These are phyloP conservation scores for Caenorhabditis sp. DNA, from an alignment of 2,888 invertebrate genomes.

Conservation along the genomic window DNA sequence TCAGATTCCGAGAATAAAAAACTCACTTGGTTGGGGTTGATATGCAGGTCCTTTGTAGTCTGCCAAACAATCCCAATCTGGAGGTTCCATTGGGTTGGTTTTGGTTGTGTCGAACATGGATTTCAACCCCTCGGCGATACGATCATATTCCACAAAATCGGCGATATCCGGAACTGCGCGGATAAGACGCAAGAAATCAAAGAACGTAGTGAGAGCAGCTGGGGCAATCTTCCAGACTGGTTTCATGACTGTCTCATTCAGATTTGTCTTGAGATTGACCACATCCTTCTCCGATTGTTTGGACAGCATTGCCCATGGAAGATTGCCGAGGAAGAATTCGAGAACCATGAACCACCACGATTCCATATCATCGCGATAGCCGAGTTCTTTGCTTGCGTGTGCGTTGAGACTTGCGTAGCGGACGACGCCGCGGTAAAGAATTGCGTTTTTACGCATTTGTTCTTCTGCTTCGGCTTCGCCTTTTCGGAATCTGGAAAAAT, in stretches of 20 bases:
- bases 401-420: slow-evolving; percentile 32
- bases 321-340: slow-evolving; percentile 33
- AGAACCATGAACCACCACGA: slow-evolving; percentile 43
- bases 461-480: slow-evolving; percentile 33
- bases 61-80: slow-evolving; percentile 42
- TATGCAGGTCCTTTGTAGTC: slow-evolving; percentile 34
- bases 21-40: slow-evolving; percentile 10
- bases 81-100: slow-evolving; percentile 31
- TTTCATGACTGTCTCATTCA: slow-evolving; percentile 20
- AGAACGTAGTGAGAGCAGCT: slow-evolving; percentile 12
- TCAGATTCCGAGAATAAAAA: not conserved
- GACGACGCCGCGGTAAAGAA: slow-evolving; percentile 36
- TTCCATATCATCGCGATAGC: slow-evolving; percentile 43
- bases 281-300: slow-evolving; percentile 41
- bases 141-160: slow-evolving; percentile 36
- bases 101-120: slow-evolving; percentile 24
- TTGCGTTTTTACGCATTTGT: slow-evolving; percentile 29
- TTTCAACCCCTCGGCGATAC: slow-evolving; percentile 12
- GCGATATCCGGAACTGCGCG: slow-evolving; percentile 24
- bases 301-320: slow-evolving; percentile 37
- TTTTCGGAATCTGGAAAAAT: not conserved
- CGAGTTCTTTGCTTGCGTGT: slow-evolving; percentile 33
- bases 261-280: slow-evolving; percentile 21
- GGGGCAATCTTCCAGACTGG: slow-evolving; percentile 16
- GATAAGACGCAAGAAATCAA: slow-evolving; percentile 23